Percentiles rank a stretch among this genome's conserved stretches.
phyloP scores from a whole-genome alignment of 2,113 vertebrate genomes.

The Paratilapia polleni region DNA sequence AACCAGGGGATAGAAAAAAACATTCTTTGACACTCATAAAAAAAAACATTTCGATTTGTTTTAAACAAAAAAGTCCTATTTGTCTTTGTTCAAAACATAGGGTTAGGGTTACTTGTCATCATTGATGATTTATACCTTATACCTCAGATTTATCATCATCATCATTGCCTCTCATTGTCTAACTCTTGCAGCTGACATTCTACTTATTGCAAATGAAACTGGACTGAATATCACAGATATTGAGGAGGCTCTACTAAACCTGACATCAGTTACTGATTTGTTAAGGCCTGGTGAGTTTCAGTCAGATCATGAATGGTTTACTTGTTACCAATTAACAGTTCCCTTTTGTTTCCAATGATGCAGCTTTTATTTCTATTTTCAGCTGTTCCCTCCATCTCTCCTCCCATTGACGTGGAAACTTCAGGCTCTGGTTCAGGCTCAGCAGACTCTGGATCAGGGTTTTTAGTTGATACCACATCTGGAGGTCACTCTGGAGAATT shows the following conservation, averaged over 20 bases:
- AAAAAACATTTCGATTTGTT: no score
- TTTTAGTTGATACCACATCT: constrained; percentile 28
- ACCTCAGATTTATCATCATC: neutral
- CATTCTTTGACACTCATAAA: neutral
- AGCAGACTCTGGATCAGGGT: constrained; percentile 38
- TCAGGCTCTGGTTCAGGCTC: constrained; percentile 70
- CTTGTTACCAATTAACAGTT: neutral
- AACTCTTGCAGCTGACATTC: constrained; percentile 54
- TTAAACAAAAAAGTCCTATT: fast-evolving
- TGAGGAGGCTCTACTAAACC: constrained; percentile 66
- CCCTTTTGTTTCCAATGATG: neutral
- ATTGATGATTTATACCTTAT: neutral
- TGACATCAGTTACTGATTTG: constrained; percentile 58
- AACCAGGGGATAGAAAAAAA: neutral
- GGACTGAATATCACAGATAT: constrained; percentile 68
- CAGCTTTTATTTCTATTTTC: constrained; percentile 34
- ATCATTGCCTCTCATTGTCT: neutral
- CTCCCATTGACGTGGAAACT: constrained; percentile 68
- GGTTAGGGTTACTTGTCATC: neutral
- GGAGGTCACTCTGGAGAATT: constrained; percentile 22
- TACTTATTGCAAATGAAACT: constrained; percentile 70
- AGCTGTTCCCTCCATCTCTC: constrained; percentile 78
- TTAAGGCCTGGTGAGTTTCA: constrained; percentile 63
- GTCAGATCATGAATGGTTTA: neutral
- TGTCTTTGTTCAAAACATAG: neutral